These are phyloP conservation scores for Drosophila triauraria DNA, from an alignment of 1,140 invertebrate species.

Conservation along the genomic window DNA sequence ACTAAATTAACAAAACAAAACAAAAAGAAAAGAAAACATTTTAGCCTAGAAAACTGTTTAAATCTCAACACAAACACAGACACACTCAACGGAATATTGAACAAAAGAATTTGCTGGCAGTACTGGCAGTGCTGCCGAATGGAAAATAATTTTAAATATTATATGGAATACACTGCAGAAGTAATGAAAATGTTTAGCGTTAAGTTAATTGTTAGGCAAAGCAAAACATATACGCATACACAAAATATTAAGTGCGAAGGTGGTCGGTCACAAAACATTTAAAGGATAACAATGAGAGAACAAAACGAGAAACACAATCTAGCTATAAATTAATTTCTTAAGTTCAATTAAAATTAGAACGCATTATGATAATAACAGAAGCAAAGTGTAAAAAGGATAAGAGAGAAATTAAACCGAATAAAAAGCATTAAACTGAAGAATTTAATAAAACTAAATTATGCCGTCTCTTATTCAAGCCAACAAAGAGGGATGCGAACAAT, in stretches of 20 bases:
- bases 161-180: slow-evolving; percentile 36
- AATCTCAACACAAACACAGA: slow-evolving; percentile 40
- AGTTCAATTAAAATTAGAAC: slow-evolving; percentile 60
- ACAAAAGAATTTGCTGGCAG: slow-evolving; percentile 50
- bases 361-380: slow-evolving; percentile 59
- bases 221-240: slow-evolving; percentile 56
- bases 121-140: slow-evolving; percentile 2
- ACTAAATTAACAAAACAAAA: slow-evolving; percentile 35
- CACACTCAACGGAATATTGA: slow-evolving; percentile 49
- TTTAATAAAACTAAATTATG: slow-evolving; percentile 77
- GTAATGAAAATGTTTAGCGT: slow-evolving; percentile 30
- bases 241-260: slow-evolving; percentile 28
- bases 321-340: slow-evolving; percentile 64
- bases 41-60: slow-evolving; percentile 74
- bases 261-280: slow-evolving; percentile 45
- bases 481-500: slow-evolving; percentile 28
- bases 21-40: slow-evolving; percentile 36
- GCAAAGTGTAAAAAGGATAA: slow-evolving; percentile 77
- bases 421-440: slow-evolving; percentile 80
- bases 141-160: slow-evolving; percentile 68
- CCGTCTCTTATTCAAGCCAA: slow-evolving; percentile 26
- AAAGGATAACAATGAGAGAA: slow-evolving; percentile 40
- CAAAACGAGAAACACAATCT: slow-evolving; percentile 39
- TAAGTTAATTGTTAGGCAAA: slow-evolving; percentile 65
- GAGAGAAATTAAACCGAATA: slow-evolving; percentile 70